Percentiles rank a stretch among this genome's conserved stretches.
Evolutionary conservation across 53 echinoderm and acorn worm genomes (phyloP).

Genomic region (Echinarachnius parma): DNA sequence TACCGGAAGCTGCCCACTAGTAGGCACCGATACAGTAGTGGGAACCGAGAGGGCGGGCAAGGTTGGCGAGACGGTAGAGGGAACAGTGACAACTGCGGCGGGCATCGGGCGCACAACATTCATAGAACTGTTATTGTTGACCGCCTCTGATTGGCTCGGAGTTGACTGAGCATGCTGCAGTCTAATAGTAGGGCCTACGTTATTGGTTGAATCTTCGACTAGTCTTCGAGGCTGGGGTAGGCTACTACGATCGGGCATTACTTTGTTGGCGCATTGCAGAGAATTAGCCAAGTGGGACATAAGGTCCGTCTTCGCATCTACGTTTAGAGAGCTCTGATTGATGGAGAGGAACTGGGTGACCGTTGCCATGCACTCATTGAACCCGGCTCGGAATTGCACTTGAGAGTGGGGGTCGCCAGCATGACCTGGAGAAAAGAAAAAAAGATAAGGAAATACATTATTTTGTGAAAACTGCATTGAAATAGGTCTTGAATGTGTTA

Average conservation of each 20-base stretch:
- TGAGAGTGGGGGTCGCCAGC: constrained; percentile 23
- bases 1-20: neutral
- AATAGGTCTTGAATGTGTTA: neutral
- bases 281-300: constrained; percentile 41
- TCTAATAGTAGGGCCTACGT: neutral
- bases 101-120: constrained; percentile 41
- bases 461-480: neutral
- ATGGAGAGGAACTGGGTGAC: constrained; percentile 28
- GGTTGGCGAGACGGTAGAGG: constrained; percentile 24
- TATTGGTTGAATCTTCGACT: constrained; percentile 28
- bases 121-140: constrained; percentile 10
- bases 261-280: constrained; percentile 17
- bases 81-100: neutral
- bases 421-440: constrained; percentile 8
- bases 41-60: neutral
- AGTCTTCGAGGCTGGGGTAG: constrained; percentile 18
- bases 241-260: neutral
- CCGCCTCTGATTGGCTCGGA: constrained; percentile 36
- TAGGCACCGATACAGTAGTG: constrained; percentile 23
- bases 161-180: neutral
- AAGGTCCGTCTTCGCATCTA: constrained; percentile 27
- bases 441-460: neutral
- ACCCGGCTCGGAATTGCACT: constrained; percentile 34
- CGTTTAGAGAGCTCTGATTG: constrained; percentile 30
- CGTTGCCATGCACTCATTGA: constrained; percentile 32